Percentiles rank a stretch among this genome's conserved stretches.
These are phyloP conservation scores for Callionymus lyra DNA, from an alignment of 2,113 vertebrate species.

Conservation along the genomic window DNA sequence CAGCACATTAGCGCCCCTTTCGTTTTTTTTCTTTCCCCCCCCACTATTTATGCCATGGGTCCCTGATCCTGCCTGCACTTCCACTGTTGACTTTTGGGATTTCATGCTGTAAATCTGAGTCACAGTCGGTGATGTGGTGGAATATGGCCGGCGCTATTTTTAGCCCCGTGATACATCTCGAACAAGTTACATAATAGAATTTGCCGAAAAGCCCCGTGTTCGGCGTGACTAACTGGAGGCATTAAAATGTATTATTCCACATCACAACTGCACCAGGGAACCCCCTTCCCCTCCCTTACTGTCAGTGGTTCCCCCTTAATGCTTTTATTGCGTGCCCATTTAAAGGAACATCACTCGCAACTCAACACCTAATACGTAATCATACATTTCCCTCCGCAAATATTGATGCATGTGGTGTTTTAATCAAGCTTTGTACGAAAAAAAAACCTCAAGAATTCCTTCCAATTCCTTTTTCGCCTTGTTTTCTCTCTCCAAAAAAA, in stretches of 20 bases:
- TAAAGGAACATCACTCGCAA: slow-evolving; percentile 51
- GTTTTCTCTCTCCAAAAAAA: slow-evolving; percentile 38
- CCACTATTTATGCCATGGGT: slow-evolving; percentile 8
- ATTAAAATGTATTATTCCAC: slow-evolving; percentile 48
- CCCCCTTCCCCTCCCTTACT: slow-evolving; percentile 19
- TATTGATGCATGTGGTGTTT: slow-evolving; percentile 51
- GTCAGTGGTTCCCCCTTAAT: slow-evolving; percentile 35
- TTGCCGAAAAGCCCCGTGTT: slow-evolving; percentile 41
- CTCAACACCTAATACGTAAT: slow-evolving; percentile 60
- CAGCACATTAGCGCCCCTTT: slow-evolving; percentile 13
- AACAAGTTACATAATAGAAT: slow-evolving; percentile 46
- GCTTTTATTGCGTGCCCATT: slow-evolving; percentile 55
- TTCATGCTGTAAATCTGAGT: slow-evolving; percentile 35
- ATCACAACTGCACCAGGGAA: slow-evolving; percentile 36
- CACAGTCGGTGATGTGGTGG: slow-evolving; percentile 36
- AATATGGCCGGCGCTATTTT: slow-evolving; percentile 38
- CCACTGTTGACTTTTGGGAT: slow-evolving; percentile 20
- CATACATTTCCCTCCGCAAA: slow-evolving; percentile 56
- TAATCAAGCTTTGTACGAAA: slow-evolving; percentile 55
- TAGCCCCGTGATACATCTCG: slow-evolving; percentile 23
- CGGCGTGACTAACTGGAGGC: slow-evolving; percentile 23
- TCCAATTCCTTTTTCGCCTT: slow-evolving; percentile 43
- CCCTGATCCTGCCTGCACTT: slow-evolving; percentile 20
- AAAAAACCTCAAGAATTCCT: slow-evolving; percentile 62
- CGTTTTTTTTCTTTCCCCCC: slow-evolving; percentile 10